Percentiles rank a stretch among this genome's conserved stretches.
Conservation (phyloP, 2,797 vertebrate species). For the Falco novaeseelandiae region DNA sequence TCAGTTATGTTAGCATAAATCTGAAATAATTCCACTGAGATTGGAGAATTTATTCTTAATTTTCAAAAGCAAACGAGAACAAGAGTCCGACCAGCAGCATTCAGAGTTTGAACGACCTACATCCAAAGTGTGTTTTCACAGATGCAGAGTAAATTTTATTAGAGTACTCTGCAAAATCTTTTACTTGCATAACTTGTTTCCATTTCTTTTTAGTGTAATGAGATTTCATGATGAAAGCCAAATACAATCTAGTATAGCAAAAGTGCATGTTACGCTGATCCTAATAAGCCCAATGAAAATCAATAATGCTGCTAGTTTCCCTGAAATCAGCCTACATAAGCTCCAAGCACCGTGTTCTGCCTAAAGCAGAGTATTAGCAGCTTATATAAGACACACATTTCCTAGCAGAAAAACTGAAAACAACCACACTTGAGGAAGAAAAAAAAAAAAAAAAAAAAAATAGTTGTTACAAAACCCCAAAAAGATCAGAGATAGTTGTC, state of each 20-base stretch:
- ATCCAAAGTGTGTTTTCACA: slow-evolving; percentile 29
- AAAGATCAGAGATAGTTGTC: not conserved
- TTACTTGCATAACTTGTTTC: slow-evolving; percentile 73
- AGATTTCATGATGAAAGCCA: slow-evolving; percentile 78
- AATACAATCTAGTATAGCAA: slow-evolving; percentile 73
- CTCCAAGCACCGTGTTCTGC: slow-evolving; percentile 62
- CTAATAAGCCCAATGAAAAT: slow-evolving; percentile 77
- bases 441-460: not conserved
- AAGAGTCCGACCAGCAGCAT: not conserved
- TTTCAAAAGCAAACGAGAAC: slow-evolving; percentile 17
- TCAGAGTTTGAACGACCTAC: slow-evolving; percentile 34
- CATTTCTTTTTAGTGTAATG: slow-evolving; percentile 76
- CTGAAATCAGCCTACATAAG: slow-evolving; percentile 65
- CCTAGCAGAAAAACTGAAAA: slow-evolving; percentile 12
- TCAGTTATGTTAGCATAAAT: not conserved
- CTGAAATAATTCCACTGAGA: slow-evolving; percentile 41
- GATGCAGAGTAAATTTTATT: slow-evolving; percentile 65
- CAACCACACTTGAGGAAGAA: not conserved
- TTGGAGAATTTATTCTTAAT: not conserved
- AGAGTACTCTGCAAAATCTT: slow-evolving; percentile 66
- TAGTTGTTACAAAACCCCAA: not conserved
- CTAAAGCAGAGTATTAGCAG: slow-evolving; percentile 65
- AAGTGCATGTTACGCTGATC: slow-evolving; percentile 71
- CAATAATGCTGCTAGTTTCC: slow-evolving; percentile 75
- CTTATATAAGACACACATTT: slow-evolving; percentile 44